Base-by-base conservation (phyloP, 2,113 vertebrate genomes). In the Brevimyrus niger region DNA sequence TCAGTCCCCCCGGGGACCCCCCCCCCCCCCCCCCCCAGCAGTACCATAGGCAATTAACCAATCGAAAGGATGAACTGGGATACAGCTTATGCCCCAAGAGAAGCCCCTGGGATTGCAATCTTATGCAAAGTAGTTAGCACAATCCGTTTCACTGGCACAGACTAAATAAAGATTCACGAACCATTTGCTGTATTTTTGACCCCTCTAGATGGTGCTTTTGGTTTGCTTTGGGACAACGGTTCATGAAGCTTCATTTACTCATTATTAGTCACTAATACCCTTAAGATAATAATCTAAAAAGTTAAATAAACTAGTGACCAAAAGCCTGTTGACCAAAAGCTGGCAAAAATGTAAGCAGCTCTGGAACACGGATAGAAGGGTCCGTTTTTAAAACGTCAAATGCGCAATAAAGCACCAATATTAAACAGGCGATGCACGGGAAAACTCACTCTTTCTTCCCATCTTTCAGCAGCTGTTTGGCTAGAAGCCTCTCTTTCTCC, bases 371-470 rank as follows among this genome's bases (percentile, higher is more conserved):
- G 58, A 61, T 61, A 61, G 58, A 61, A n/a, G 23, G 61, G 61
- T 65, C 61, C 9, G 9, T 65, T 65, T 65, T 27, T 65, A 31
- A 27, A 27, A 65, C 3, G n/a, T 65, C 23, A 46, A 46, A 19
- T 21, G 53, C 6, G 21, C 53, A 55, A 55, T 23, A 55, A 55
- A 55, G 53, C 53, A 55, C 53, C 19, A 55, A 55, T 55, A 55
- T 55, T 21, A 19, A 55, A 55, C 19, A 55, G 19, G 19, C 19
- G 53, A 55, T 55, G 19, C 53, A 21, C 53, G 53, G 53, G 42
- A n/a, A 46, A 42, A 86, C 96, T 97, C 95, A 99, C 98, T 98
- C 97, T 93, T 97, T 98, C 47, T 92, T 97, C 90, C 98, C 97
- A 88, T 98, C 96, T 35, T 93, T 94, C 9, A 99, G 94, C 92